Percentiles rank a stretch among this genome's conserved stretches.
phyloP scores from a whole-genome alignment of 2,797 vertebrate species.

The Sebastolobus altivelis region DNA sequence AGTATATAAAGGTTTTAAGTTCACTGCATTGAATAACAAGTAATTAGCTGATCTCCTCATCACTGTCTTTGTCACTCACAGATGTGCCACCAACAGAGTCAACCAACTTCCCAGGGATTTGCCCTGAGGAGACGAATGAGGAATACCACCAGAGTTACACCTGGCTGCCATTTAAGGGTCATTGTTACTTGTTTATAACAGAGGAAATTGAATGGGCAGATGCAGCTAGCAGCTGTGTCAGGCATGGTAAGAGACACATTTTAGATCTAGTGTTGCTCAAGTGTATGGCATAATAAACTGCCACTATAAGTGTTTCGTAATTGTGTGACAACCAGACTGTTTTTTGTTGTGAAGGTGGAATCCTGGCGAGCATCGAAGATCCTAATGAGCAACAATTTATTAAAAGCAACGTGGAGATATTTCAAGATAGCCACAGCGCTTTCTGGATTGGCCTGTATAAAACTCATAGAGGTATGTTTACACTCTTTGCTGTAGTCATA shows the following conservation, averaged over 20 bases:
- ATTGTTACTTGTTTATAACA: constrained; percentile 90
- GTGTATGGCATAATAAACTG: neutral
- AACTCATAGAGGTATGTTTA: constrained; percentile 88
- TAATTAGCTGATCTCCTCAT: neutral
- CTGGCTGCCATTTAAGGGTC: constrained; percentile 90
- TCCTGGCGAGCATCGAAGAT: constrained; percentile 89
- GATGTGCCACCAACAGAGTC: constrained; percentile 88
- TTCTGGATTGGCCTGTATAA: constrained; percentile 94
- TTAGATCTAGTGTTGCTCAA: neutral
- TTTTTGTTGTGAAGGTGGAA: constrained; percentile 80
- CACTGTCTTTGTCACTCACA: constrained; percentile 62
- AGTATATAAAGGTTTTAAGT: neutral
- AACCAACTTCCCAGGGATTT: constrained; percentile 86
- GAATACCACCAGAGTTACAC: constrained; percentile 51
- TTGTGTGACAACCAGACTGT: neutral
- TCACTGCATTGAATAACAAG: neutral
- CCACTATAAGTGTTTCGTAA: neutral
- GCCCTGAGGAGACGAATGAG: constrained; percentile 79
- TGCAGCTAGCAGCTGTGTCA: constrained; percentile 86
- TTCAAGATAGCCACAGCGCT: constrained; percentile 78
- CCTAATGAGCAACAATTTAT: constrained; percentile 88
- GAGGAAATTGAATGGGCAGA: constrained; percentile 86
- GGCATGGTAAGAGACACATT: constrained; percentile 82
- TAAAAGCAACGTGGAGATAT: constrained; percentile 73
- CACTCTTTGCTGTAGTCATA: neutral